These are phyloP conservation scores for Megatriorchis doriae DNA, from an alignment of 2,113 vertebrate species.

Conservation along the genomic window DNA sequence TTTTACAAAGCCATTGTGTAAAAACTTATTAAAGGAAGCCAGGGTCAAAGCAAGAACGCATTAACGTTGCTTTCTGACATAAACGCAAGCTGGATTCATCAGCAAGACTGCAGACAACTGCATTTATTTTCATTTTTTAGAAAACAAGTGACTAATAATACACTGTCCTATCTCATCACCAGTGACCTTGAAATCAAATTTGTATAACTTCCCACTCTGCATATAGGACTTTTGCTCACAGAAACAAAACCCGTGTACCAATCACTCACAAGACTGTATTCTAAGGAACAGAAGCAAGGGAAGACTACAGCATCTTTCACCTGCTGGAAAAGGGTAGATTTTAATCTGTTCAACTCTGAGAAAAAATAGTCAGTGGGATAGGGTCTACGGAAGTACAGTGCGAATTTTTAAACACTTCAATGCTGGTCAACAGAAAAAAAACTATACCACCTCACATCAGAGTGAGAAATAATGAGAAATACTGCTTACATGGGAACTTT, in stretches of 20 bases:
- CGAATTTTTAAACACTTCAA: background rate
- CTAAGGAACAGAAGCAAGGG: background rate
- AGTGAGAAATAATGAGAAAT: background rate
- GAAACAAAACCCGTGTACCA: background rate
- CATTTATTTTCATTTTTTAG: background rate
- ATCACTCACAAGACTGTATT: background rate
- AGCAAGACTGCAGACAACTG: background rate
- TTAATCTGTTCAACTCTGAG: background rate
- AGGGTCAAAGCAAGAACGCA: background rate
- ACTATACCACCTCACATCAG: background rate
- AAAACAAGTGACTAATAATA: fast-evolving
- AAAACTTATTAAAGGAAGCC: background rate
- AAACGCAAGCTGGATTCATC: background rate
- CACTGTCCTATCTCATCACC: background rate
- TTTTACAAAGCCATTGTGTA: background rate
- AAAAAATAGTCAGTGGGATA: background rate
- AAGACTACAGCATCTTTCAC: background rate
- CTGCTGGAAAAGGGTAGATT: background rate
- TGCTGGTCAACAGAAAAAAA: background rate
- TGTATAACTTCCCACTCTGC: background rate
- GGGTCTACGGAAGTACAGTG: background rate
- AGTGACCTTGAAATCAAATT: background rate
- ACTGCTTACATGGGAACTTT: background rate
- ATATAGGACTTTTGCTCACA: fast-evolving
- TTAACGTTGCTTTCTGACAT: background rate